phyloP scores from a whole-genome alignment of 2,113 vertebrate genomes.

The Rhinolophus sinicus region DNA sequence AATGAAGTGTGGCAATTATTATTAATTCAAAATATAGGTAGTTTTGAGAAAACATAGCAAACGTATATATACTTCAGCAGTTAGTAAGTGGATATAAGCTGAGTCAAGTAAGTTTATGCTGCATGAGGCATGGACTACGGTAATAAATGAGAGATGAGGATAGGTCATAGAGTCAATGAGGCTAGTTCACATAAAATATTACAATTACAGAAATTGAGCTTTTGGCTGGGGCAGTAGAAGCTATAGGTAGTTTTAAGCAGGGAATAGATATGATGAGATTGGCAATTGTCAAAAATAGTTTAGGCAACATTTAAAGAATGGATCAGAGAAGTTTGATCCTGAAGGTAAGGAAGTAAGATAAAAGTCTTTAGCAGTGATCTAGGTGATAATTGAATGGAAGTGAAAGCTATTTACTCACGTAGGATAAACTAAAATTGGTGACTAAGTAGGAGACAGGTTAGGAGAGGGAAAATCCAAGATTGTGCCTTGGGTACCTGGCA shows the following conservation, averaged over 20 bases:
- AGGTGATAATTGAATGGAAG: background rate
- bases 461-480: background rate
- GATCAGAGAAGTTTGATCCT: background rate
- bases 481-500: background rate
- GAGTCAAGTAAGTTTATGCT: background rate
- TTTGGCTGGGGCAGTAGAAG: background rate
- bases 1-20: background rate
- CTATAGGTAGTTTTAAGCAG: background rate
- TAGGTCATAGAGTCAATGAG: background rate
- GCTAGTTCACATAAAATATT: background rate
- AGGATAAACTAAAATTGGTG: background rate
- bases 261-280: background rate
- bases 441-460: background rate
- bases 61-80: background rate
- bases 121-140: background rate
- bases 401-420: background rate
- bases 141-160: background rate
- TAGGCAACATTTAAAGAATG: background rate
- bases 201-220: background rate
- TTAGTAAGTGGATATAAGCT: background rate
- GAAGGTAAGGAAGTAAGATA: background rate
- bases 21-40: background rate
- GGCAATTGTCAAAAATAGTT: background rate
- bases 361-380: background rate
- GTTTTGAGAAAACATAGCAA: background rate